Conservation (phyloP, 53 echinoderm and acorn worm species). For the Paracentrotus lividus region DNA sequence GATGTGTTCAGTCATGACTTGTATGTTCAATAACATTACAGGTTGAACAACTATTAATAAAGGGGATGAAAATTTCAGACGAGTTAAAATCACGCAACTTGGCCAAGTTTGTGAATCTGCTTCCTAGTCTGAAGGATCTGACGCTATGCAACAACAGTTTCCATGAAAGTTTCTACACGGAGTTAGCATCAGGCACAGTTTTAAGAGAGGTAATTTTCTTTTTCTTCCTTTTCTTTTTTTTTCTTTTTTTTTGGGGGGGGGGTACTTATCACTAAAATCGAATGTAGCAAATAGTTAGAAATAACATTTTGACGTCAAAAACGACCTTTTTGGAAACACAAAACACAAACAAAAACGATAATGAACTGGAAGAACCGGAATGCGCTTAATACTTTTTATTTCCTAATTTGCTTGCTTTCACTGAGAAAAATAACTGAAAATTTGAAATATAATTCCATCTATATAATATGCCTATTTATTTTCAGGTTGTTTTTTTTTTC, state of each 20-base stretch:
- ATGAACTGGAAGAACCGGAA: no score
- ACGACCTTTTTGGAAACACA: no score
- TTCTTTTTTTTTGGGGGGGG: not conserved
- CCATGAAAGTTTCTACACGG: not conserved
- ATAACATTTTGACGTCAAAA: not conserved
- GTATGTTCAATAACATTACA: not conserved
- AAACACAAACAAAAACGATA: no score
- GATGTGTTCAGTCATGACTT: no score
- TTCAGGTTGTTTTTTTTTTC: not conserved
- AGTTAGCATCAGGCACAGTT: not conserved
- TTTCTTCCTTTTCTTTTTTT: no score
- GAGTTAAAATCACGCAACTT: not conserved
- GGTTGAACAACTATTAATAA: not conserved
- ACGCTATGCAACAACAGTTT: not conserved
- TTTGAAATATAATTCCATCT: no score
- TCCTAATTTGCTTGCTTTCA: no score
- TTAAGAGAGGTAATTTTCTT: no score
- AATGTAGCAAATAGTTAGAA: no score
- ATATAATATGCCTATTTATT: no score
- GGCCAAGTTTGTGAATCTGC: not conserved
- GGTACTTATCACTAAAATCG: not conserved
- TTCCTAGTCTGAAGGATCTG: not conserved
- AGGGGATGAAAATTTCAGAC: not conserved
- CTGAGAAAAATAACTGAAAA: no score
- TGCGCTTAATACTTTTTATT: no score